These are phyloP conservation scores for Leptinotarsa peninsularis DNA, from an alignment of 2,888 invertebrate genomes.

Conservation along the genomic window DNA sequence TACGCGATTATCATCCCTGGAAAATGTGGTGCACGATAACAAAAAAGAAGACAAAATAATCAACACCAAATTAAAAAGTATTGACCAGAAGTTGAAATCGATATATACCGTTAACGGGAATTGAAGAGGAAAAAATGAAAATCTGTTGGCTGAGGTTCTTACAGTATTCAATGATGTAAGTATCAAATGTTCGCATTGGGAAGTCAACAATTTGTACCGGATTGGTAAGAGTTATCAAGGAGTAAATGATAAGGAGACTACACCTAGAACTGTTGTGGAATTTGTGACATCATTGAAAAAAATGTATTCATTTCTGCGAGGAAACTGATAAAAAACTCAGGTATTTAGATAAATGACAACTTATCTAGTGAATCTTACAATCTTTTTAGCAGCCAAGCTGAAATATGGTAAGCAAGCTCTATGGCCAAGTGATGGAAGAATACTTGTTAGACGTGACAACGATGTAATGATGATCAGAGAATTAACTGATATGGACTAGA, in stretches of 20 bases:
- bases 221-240: background rate
- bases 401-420: background rate
- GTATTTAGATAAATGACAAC: background rate
- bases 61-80: too few species aligned
- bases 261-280: background rate
- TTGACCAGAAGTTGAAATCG: too few species aligned
- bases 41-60: too few species aligned
- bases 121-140: background rate
- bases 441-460: slow-evolving; percentile 12
- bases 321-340: too few species aligned
- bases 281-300: background rate
- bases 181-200: slow-evolving; percentile 18
- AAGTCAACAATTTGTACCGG: slow-evolving; percentile 9
- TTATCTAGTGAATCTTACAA: background rate
- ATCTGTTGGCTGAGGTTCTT: background rate
- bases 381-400: background rate
- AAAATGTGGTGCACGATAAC: too few species aligned
- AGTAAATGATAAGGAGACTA: too few species aligned
- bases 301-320: too few species aligned
- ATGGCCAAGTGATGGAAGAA: slow-evolving; percentile 1
- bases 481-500: background rate
- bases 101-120: background rate
- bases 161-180: background rate
- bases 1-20: too few species aligned
- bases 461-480: background rate